A percentile compares a stretch with the other conserved stretches of the same genome.
Evolutionary conservation across 2,797 vertebrate genomes (phyloP).

Genomic region (Ispidina picta): DNA sequence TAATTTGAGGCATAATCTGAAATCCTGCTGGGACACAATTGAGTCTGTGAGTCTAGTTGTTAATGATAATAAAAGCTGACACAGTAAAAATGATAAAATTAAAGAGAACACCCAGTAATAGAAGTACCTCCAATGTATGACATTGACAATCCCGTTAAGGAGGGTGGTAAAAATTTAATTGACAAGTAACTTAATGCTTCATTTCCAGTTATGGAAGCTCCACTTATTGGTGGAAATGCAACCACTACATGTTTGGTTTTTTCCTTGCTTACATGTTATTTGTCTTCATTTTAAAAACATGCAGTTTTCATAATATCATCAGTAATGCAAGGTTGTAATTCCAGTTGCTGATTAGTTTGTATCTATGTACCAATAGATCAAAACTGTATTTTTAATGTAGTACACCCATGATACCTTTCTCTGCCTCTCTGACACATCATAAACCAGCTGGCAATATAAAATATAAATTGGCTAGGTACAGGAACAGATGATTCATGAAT

Average conservation of each 20-base stretch:
- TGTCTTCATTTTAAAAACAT: not conserved
- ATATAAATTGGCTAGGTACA: slow-evolving; percentile 55
- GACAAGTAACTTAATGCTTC: not conserved
- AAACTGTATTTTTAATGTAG: not conserved
- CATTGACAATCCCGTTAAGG: not conserved
- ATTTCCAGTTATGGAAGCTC: not conserved
- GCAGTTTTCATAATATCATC: not conserved
- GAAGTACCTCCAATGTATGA: not conserved
- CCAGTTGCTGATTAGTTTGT: slow-evolving; percentile 25
- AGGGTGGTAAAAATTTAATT: not conserved
- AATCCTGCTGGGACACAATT: slow-evolving; percentile 52
- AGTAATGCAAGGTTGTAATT: slow-evolving; percentile 1
- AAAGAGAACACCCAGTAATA: slow-evolving; percentile 31
- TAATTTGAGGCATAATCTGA: slow-evolving; percentile 67
- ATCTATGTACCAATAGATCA: slow-evolving; percentile 4
- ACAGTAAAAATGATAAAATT: slow-evolving; percentile 51
- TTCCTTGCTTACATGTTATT: not conserved
- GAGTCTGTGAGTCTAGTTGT: slow-evolving; percentile 32
- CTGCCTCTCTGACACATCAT: not conserved
- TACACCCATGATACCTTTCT: slow-evolving; percentile 15
- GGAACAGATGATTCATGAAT: slow-evolving; percentile 63
- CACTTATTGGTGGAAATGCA: not conserved
- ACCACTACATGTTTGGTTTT: not conserved
- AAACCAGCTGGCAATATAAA: slow-evolving; percentile 67
- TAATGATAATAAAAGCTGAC: slow-evolving; percentile 71